Evolutionary conservation across 2,113 vertebrate species (phyloP).

Genomic region (Salvelinus alpinus): DNA sequence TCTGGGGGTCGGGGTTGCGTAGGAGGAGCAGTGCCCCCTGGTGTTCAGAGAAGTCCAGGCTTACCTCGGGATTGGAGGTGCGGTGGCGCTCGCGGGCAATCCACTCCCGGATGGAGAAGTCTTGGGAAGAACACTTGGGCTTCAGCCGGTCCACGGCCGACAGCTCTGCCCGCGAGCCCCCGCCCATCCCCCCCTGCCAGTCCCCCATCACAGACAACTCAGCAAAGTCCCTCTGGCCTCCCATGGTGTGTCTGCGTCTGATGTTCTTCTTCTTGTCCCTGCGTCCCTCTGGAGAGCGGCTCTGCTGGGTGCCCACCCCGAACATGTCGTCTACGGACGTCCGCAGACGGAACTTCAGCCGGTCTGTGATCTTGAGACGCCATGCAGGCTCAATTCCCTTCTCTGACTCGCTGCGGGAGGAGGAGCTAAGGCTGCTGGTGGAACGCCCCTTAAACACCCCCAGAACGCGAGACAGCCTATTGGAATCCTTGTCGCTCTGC

Average conservation of each 20-base stretch:
- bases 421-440: slow-evolving; percentile 76
- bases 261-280: slow-evolving; percentile 87
- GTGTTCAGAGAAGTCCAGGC: slow-evolving; percentile 68
- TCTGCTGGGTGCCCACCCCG: slow-evolving; percentile 82
- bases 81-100: slow-evolving; percentile 91
- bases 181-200: slow-evolving; percentile 72
- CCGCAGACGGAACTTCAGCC: slow-evolving; percentile 88
- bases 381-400: slow-evolving; percentile 82
- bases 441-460: slow-evolving; percentile 76
- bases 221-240: slow-evolving; percentile 90
- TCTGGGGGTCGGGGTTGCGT: slow-evolving; percentile 45
- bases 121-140: slow-evolving; percentile 91
- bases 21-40: slow-evolving; percentile 42
- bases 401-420: slow-evolving; percentile 76
- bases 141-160: slow-evolving; percentile 91
- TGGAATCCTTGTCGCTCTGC: slow-evolving; percentile 75
- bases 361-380: slow-evolving; percentile 90
- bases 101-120: slow-evolving; percentile 94
- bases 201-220: slow-evolving; percentile 86
- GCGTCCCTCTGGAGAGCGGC: slow-evolving; percentile 60
- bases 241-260: slow-evolving; percentile 90
- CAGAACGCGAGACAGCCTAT: slow-evolving; percentile 63
- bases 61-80: slow-evolving; percentile 86
- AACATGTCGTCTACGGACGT: slow-evolving; percentile 96
- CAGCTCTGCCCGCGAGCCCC: slow-evolving; percentile 76